phyloP scores from a whole-genome alignment of 2,888 invertebrate genomes.

The Cryptus viduatorius region DNA sequence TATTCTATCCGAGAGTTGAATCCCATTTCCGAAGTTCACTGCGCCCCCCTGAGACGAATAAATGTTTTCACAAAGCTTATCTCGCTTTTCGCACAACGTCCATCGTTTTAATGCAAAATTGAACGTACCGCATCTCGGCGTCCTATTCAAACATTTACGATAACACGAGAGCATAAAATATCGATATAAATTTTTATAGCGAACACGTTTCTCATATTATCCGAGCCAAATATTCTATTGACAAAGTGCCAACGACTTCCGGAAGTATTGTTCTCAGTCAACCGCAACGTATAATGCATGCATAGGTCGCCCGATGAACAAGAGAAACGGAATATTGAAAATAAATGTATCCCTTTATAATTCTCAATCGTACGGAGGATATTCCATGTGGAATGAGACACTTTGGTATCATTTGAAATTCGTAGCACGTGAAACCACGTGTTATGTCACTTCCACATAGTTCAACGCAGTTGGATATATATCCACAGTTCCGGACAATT shows the following conservation, averaged over 20 bases:
- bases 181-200: no score
- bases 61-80: conserved; percentile 46
- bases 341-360: not conserved
- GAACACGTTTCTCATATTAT: no score
- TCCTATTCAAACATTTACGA: no score
- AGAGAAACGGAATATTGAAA: no score
- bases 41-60: conserved; percentile 25
- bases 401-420: not conserved
- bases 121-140: not conserved
- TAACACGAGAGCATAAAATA: no score
- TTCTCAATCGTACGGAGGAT: not conserved
- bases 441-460: not conserved
- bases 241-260: no score
- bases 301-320: no score
- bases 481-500: conserved; percentile 32
- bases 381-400: not conserved
- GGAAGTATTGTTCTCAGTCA: no score
- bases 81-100: not conserved
- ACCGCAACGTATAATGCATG: no score
- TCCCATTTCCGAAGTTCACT: not conserved
- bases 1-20: not conserved
- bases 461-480: conserved; percentile 34
- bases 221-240: no score
- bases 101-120: conserved; percentile 1
- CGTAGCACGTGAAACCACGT: not conserved